phyloP scores from a whole-genome alignment of 2,888 invertebrate species.

The Pandemis heparana region DNA sequence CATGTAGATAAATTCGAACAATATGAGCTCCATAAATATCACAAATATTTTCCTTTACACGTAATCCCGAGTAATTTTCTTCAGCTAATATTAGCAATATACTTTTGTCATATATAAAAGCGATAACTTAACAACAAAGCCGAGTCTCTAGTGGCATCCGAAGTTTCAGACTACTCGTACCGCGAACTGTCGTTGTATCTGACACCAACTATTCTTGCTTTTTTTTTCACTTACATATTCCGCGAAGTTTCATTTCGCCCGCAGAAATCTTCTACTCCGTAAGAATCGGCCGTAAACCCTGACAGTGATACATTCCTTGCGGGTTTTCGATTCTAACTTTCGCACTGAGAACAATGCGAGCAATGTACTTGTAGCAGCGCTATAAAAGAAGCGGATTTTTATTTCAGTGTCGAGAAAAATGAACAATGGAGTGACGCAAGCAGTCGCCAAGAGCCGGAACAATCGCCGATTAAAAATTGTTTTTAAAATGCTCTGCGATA shows the following conservation, averaged over 20 bases:
- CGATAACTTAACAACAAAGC: slow-evolving; percentile 52
- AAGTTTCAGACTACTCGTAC: slow-evolving; percentile 72
- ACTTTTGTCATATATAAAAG: not conserved
- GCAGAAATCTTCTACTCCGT: slow-evolving; percentile 58
- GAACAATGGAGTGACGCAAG: slow-evolving; percentile 75
- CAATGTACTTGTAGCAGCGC: slow-evolving; percentile 57
- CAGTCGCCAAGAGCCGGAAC: slow-evolving; percentile 71
- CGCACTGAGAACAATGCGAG: slow-evolving; percentile 63
- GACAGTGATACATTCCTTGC: slow-evolving; percentile 70
- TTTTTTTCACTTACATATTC: slow-evolving; percentile 73
- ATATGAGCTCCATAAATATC: slow-evolving; percentile 7
- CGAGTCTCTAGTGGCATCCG: slow-evolving; percentile 52
- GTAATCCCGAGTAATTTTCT: not conserved
- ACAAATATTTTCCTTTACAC: not conserved
- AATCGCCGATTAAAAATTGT: slow-evolving; percentile 80
- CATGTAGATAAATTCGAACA: not conserved
- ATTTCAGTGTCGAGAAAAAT: slow-evolving; percentile 54
- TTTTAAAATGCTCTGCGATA: slow-evolving; percentile 75
- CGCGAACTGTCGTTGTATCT: slow-evolving; percentile 76
- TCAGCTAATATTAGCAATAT: not conserved
- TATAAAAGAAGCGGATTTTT: slow-evolving; percentile 51
- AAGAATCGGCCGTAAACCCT: slow-evolving; percentile 60
- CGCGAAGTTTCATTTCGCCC: slow-evolving; percentile 70
- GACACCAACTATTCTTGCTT: slow-evolving; percentile 76
- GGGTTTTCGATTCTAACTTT: slow-evolving; percentile 55